phyloP scores from a whole-genome alignment of 2,888 invertebrate genomes.

The Orchestes rusci region DNA sequence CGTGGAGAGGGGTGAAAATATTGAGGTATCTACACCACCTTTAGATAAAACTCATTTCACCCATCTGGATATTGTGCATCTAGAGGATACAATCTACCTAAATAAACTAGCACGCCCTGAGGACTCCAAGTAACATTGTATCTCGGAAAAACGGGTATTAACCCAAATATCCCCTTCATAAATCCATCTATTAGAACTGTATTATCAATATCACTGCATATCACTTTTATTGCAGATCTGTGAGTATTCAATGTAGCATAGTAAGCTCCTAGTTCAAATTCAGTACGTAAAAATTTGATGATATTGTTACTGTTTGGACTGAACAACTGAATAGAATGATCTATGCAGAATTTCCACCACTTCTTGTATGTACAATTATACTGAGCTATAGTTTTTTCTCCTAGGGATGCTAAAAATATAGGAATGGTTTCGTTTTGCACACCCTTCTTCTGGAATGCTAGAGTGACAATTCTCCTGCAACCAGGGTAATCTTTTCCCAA shows the following conservation, averaged over 20 bases:
- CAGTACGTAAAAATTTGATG: neutral
- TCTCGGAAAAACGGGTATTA: slow-evolving; percentile 3
- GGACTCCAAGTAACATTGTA: slow-evolving; percentile 5
- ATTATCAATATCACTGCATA: neutral
- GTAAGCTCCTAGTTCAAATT: slow-evolving; percentile 1
- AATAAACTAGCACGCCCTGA: neutral
- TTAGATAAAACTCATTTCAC: too few species aligned
- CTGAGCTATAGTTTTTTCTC: neutral
- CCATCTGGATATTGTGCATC: too few species aligned
- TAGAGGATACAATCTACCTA: too few species aligned
- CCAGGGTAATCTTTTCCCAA: slow-evolving; percentile 10
- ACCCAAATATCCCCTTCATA: slow-evolving; percentile 2
- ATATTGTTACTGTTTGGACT: neutral
- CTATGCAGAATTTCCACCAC: slow-evolving; percentile 1
- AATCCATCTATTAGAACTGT: neutral
- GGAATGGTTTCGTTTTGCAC: neutral
- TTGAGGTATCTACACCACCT: too few species aligned
- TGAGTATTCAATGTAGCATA: slow-evolving; percentile 5
- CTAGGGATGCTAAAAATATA: neutral
- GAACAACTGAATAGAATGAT: neutral
- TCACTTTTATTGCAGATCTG: slow-evolving; percentile 1
- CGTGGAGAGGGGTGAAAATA: too few species aligned
- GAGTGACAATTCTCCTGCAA: neutral
- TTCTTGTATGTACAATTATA: slow-evolving; percentile 2
- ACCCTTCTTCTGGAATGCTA: neutral